These are phyloP conservation scores for Chymomyza costata DNA, from an alignment of 1,140 invertebrate genomes.

Conservation along the genomic window DNA sequence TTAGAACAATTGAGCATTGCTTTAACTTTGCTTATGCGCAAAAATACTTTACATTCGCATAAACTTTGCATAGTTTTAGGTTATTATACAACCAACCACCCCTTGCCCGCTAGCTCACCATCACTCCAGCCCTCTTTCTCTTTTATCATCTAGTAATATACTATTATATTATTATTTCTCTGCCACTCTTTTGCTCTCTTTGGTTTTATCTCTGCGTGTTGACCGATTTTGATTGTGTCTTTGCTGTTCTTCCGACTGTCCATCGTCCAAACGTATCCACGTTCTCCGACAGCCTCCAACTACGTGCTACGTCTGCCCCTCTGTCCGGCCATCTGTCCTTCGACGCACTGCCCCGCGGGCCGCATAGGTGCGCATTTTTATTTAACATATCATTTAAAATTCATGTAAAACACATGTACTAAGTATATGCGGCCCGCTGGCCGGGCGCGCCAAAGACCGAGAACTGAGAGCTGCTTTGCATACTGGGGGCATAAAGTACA, in stretches of 20 bases:
- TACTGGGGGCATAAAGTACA: conserved; percentile 67
- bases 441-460: conserved; percentile 6
- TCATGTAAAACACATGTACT: conserved; percentile 73
- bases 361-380: conserved; percentile 71
- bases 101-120: background rate
- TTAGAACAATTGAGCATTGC: conserved; percentile 57
- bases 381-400: conserved; percentile 74
- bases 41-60: conserved; percentile 70
- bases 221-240: no score
- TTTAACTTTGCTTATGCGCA: conserved; percentile 50
- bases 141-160: no score
- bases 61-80: conserved; percentile 68
- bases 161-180: conserved; percentile 12
- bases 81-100: background rate
- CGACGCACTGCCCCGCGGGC: conserved; percentile 36
- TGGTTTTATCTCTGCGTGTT: conserved; percentile 1
- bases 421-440: background rate
- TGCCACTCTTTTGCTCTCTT: conserved; percentile 6
- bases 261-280: background rate
- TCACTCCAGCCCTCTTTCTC: no score
- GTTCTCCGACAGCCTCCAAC: no score
- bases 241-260: background rate
- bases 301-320: conserved; percentile 21
- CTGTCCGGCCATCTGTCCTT: conserved; percentile 26
- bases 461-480: conserved; percentile 50